phyloP scores from a whole-genome alignment of 2,888 invertebrate species.

The Busseola fusca region DNA sequence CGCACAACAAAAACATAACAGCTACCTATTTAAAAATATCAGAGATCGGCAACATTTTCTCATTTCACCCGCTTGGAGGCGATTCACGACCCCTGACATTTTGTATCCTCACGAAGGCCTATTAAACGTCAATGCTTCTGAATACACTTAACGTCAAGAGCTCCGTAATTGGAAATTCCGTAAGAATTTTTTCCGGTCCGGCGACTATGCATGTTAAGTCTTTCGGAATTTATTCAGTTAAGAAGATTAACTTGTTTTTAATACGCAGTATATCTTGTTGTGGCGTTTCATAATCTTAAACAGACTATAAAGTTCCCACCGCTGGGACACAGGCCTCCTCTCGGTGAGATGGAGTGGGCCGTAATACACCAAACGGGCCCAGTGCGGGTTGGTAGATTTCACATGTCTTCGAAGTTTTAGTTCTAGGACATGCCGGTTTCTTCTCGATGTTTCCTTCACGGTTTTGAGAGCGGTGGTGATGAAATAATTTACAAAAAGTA shows the following conservation, averaged over 20 bases:
- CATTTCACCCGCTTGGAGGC: constrained; percentile 3
- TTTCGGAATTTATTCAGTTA: constrained; percentile 20
- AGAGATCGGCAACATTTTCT: constrained; percentile 24
- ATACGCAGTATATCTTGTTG: neutral
- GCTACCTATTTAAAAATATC: constrained; percentile 25
- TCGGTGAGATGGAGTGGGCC: too few relatives aligned
- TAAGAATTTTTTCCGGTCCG: constrained; percentile 29
- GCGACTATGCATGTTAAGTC: constrained; percentile 19
- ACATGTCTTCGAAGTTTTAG: too few relatives aligned
- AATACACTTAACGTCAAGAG: constrained; percentile 47
- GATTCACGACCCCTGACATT: constrained; percentile 28
- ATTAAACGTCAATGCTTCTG: constrained; percentile 53
- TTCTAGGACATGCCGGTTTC: too few relatives aligned
- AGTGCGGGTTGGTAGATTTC: too few relatives aligned
- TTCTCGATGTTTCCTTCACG: too few relatives aligned
- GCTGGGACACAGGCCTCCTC: too few relatives aligned
- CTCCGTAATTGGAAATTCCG: constrained; percentile 57
- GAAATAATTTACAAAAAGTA: too few relatives aligned
- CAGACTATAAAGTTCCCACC: too few relatives aligned
- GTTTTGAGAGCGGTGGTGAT: too few relatives aligned
- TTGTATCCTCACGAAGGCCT: constrained; percentile 23
- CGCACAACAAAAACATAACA: neutral
- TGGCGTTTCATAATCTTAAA: neutral
- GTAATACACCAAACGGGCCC: too few relatives aligned
- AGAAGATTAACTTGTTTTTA: constrained; percentile 5